Conservation (phyloP, 2,113 vertebrate species). For the Platycercus adscitus region DNA sequence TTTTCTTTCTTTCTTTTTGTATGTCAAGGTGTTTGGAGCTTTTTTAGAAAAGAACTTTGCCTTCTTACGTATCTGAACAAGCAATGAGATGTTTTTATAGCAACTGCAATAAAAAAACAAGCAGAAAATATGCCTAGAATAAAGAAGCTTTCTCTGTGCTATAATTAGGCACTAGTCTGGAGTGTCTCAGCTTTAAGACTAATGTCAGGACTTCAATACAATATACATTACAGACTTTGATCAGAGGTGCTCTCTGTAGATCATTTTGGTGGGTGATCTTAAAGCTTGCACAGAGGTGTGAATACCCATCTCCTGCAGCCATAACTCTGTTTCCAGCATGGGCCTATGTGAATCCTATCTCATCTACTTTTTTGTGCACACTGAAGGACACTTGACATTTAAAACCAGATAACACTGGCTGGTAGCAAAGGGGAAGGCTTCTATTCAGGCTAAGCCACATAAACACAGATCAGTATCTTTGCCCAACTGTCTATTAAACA, state of each 20-base stretch:
- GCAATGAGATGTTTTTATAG: not conserved
- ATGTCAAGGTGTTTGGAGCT: not conserved
- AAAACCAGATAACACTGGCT: slow-evolving; percentile 59
- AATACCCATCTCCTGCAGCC: not conserved
- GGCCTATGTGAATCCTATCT: slow-evolving; percentile 59
- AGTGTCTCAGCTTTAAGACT: not conserved
- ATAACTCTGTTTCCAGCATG: not conserved
- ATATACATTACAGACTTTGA: not conserved
- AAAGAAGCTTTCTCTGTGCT: not conserved
- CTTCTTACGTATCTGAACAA: not conserved
- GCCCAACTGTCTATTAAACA: slow-evolving; percentile 60
- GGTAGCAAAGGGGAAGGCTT: slow-evolving; percentile 29
- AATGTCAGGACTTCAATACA: not conserved
- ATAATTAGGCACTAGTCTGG: not conserved
- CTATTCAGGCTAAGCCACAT: not conserved
- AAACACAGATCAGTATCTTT: slow-evolving; percentile 64
- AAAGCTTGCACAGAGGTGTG: not conserved
- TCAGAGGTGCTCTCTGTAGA: not conserved
- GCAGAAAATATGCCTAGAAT: not conserved
- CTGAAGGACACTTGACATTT: slow-evolving; percentile 63
- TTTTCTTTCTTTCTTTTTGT: not conserved
- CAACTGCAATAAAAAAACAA: not conserved
- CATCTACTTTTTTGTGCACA: slow-evolving; percentile 17
- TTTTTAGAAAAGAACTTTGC: not conserved
- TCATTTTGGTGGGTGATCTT: not conserved